Conservation (phyloP, 1,140 invertebrate genomes). For the Venturia canescens region DNA sequence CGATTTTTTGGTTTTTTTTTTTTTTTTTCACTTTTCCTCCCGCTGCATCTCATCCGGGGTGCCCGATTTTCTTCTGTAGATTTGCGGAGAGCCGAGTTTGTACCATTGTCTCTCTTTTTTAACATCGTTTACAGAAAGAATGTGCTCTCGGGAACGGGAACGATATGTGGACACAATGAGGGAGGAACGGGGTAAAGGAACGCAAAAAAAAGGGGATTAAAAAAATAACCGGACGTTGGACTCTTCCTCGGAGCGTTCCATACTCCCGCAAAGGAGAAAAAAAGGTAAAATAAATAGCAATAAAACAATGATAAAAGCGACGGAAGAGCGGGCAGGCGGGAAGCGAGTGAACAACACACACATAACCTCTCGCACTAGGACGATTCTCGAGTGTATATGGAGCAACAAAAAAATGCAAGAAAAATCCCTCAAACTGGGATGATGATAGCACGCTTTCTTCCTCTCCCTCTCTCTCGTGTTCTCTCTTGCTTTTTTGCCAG, state of each 20-base stretch:
- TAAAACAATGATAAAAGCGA: neutral
- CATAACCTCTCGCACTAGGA: neutral
- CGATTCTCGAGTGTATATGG: neutral
- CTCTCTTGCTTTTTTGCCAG: neutral
- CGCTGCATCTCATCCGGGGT: neutral
- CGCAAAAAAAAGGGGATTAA: neutral
- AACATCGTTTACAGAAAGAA: slow-evolving; percentile 15
- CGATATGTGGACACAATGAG: slow-evolving; percentile 18
- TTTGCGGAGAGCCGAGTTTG: slow-evolving; percentile 16
- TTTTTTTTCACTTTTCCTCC: slow-evolving; percentile 16
- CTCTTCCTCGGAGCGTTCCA: neutral
- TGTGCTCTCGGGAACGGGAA: slow-evolving; percentile 4
- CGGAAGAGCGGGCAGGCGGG: neutral
- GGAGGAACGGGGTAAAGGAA: neutral
- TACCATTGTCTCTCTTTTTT: slow-evolving; percentile 14
- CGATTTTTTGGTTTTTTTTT: neutral
- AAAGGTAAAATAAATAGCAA: slow-evolving; percentile 10
- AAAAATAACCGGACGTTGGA: slow-evolving; percentile 1
- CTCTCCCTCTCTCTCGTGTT: neutral
- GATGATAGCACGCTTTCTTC: slow-evolving; percentile 3
- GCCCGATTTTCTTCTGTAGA: neutral
- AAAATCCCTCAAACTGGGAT: slow-evolving; percentile 13
- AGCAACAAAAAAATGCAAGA: slow-evolving; percentile 16
- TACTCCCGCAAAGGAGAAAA: slow-evolving; percentile 2
- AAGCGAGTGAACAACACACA: neutral